Evolutionary conservation across 2,113 vertebrate genomes (phyloP).

Genomic region (Gopherus evgoodei): DNA sequence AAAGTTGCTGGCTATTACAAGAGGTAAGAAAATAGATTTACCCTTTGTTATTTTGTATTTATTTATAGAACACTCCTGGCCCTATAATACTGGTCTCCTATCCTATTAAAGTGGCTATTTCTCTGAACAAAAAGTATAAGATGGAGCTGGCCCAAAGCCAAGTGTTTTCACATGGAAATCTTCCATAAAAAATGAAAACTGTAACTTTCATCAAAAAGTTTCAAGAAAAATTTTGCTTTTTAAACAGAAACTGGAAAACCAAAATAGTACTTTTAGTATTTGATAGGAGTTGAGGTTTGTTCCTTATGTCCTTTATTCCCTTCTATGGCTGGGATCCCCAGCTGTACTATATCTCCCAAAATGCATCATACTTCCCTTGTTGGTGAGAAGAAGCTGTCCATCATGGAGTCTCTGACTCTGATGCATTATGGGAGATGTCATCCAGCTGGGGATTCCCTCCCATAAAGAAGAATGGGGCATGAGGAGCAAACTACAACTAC

Average conservation of each 20-base stretch:
- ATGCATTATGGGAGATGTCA: not conserved
- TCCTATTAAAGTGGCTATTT: not conserved
- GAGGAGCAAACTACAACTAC: not conserved
- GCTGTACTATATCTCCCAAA: not conserved
- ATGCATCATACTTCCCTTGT: not conserved
- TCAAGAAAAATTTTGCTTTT: not conserved
- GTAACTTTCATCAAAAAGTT: not conserved
- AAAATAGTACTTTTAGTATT: not conserved
- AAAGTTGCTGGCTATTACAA: slow-evolving; percentile 86
- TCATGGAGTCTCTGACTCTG: not conserved
- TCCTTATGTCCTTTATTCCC: not conserved
- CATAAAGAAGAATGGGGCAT: not conserved
- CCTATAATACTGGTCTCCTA: not conserved
- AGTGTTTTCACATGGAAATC: not conserved
- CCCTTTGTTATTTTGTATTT: not conserved
- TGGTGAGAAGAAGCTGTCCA: not conserved
- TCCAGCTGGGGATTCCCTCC: not conserved
- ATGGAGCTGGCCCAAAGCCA: not conserved
- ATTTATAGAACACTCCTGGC: not conserved
- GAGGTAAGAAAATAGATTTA: slow-evolving; percentile 82
- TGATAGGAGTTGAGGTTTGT: not conserved
- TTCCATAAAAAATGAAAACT: not conserved
- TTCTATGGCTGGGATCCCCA: not conserved
- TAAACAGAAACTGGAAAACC: no score
- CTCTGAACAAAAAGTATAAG: not conserved